phyloP scores from a whole-genome alignment of 1,140 invertebrate genomes.

The Matsumurasca onukii region DNA sequence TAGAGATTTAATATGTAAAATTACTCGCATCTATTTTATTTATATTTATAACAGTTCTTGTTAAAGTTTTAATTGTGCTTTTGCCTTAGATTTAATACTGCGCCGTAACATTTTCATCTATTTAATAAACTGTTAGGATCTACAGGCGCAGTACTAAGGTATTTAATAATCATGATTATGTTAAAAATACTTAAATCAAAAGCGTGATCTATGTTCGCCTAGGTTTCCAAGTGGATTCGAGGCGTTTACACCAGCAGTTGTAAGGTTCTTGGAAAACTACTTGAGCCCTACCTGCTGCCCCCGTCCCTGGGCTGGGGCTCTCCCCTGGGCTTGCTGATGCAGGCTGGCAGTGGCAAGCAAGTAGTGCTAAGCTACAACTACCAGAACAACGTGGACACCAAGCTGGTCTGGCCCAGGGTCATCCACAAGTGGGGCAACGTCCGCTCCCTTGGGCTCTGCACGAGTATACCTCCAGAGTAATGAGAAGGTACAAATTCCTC shows the following conservation, averaged over 20 bases:
- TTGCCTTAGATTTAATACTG: no score
- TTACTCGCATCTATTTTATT: no score
- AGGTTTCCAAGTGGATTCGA: conserved; percentile 14
- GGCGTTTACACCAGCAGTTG: conserved; percentile 49
- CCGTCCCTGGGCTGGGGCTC: conserved; percentile 50
- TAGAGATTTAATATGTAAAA: no score
- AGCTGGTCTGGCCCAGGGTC: conserved; percentile 50
- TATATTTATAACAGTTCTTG: no score
- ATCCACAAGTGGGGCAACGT: conserved; percentile 63
- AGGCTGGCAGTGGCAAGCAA: conserved; percentile 49
- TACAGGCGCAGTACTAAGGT: no score
- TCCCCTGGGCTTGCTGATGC: conserved; percentile 55
- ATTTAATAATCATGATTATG: no score
- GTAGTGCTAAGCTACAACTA: conserved; percentile 61
- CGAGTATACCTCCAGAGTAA: conserved; percentile 40
- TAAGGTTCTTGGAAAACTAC: conserved; percentile 52
- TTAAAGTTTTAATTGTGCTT: no score
- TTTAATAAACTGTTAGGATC: no score
- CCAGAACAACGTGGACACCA: conserved; percentile 44
- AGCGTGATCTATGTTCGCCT: no score
- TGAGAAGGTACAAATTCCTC: conserved; percentile 1
- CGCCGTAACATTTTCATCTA: no score
- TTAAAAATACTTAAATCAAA: no score
- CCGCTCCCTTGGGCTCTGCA: conserved; percentile 52
- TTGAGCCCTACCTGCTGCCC: conserved; percentile 52